phyloP scores from a whole-genome alignment of 2,888 invertebrate species.

The Mythimna loreyi region DNA sequence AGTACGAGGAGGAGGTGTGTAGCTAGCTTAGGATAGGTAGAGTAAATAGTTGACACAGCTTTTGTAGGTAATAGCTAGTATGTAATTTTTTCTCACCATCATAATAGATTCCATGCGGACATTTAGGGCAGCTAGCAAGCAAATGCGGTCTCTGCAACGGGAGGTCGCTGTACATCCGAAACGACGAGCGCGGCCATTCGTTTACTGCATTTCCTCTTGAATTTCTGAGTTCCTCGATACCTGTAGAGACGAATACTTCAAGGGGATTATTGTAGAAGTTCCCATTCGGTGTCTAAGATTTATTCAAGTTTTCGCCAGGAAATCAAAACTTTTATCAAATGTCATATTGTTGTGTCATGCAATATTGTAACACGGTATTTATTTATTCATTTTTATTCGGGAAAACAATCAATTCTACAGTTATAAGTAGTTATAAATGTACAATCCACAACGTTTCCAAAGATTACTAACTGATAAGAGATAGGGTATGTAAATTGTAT shows the following conservation, averaged over 20 bases:
- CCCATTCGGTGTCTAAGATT: not conserved
- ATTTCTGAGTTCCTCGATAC: slow-evolving; percentile 87
- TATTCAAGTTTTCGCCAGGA: not conserved
- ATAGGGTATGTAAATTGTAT: too few relatives aligned
- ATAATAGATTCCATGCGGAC: slow-evolving; percentile 79
- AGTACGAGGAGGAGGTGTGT: too few relatives aligned
- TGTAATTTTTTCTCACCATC: slow-evolving; percentile 73
- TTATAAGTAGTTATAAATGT: too few relatives aligned
- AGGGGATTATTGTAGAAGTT: slow-evolving; percentile 73
- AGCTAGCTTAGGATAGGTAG: too few relatives aligned
- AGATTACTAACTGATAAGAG: too few relatives aligned
- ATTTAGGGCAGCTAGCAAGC: slow-evolving; percentile 88
- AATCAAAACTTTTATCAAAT: not conserved
- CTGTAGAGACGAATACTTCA: slow-evolving; percentile 83
- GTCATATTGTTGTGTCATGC: not conserved
- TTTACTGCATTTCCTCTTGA: slow-evolving; percentile 86
- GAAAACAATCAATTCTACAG: too few relatives aligned
- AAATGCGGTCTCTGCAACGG: slow-evolving; percentile 86
- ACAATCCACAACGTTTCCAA: too few relatives aligned
- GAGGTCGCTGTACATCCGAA: slow-evolving; percentile 73
- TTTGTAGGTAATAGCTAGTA: too few relatives aligned
- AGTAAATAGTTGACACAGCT: too few relatives aligned
- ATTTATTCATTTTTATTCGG: too few relatives aligned
- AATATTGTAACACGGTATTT: not conserved
- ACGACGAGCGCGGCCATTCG: slow-evolving; percentile 85